Percentiles rank a stretch among this genome's conserved stretches.
phyloP scores from a whole-genome alignment of 2,797 vertebrate genomes.

The Phataginus tetradactyla region DNA sequence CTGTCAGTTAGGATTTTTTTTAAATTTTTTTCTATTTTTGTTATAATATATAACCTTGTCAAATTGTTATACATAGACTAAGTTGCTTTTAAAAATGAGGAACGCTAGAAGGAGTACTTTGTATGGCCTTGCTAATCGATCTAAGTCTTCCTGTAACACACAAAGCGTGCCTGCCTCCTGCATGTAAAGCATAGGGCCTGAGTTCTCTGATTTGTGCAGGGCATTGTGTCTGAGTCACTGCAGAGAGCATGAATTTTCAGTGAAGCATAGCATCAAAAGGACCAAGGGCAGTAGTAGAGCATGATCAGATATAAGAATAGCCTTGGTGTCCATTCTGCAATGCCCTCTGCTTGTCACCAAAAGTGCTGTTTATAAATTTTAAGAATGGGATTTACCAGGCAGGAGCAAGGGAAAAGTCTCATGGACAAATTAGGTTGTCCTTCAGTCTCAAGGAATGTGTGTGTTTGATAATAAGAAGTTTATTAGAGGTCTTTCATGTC shows the following conservation, averaged over 20 bases:
- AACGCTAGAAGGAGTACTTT: constrained; percentile 70
- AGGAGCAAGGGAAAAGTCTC: not conserved
- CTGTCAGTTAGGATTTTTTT: not conserved
- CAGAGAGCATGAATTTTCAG: not conserved
- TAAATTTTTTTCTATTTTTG: constrained; percentile 21
- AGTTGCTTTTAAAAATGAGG: constrained; percentile 78
- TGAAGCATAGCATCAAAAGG: not conserved
- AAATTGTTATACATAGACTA: constrained; percentile 76
- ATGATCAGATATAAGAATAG: not conserved
- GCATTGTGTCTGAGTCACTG: not conserved
- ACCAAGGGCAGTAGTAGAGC: not conserved
- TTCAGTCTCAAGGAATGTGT: not conserved
- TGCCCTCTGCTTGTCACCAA: not conserved
- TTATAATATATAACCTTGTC: constrained; percentile 79
- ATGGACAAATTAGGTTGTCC: not conserved
- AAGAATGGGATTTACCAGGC: not conserved
- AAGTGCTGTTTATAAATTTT: not conserved
- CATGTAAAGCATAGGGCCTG: not conserved
- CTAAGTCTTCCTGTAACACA: not conserved
- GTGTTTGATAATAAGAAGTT: not conserved
- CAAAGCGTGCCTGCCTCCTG: not conserved
- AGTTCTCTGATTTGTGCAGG: not conserved
- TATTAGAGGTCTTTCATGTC: not conserved
- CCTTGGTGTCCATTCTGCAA: not conserved
- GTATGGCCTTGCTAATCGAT: not conserved